These are phyloP conservation scores for Myripristis murdjan DNA, from an alignment of 2,797 vertebrate species.

Conservation along the genomic window DNA sequence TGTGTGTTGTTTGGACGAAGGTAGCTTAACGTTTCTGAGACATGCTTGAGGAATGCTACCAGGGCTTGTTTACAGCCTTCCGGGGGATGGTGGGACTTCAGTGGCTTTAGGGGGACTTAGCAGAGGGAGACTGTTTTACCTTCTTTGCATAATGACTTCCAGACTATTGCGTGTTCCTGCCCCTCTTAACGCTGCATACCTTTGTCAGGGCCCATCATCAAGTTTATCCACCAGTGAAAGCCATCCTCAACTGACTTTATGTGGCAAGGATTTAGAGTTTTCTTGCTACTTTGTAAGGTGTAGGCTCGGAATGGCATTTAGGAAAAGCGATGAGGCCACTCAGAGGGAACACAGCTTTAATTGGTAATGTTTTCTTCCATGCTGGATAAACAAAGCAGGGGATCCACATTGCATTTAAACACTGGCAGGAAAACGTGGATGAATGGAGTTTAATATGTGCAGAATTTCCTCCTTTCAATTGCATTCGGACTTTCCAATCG, in stretches of 20 bases:
- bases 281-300: conserved; percentile 48
- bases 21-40: conserved; percentile 39
- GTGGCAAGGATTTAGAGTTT: conserved; percentile 53
- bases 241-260: conserved; percentile 49
- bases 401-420: conserved; percentile 2
- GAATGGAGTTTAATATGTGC: neutral
- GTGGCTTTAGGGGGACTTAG: conserved; percentile 57
- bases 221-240: conserved; percentile 54
- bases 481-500: neutral
- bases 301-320: neutral
- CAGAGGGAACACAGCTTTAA: conserved; percentile 23
- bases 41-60: conserved; percentile 51
- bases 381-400: conserved; percentile 15
- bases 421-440: neutral
- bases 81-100: conserved; percentile 37
- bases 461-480: neutral
- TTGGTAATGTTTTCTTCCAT: conserved; percentile 7
- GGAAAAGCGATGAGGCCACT: neutral
- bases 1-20: conserved; percentile 40
- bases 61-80: conserved; percentile 56
- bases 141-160: conserved; percentile 78
- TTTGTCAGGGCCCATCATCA: conserved; percentile 50
- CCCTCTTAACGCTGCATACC: conserved; percentile 50
- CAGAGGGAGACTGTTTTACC: conserved; percentile 46
- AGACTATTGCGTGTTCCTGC: conserved; percentile 66